Percentiles rank a stretch among this genome's conserved stretches.
These are phyloP conservation scores for Limnephilus rhombicus DNA, from an alignment of 2,888 invertebrate species.

Conservation along the genomic window DNA sequence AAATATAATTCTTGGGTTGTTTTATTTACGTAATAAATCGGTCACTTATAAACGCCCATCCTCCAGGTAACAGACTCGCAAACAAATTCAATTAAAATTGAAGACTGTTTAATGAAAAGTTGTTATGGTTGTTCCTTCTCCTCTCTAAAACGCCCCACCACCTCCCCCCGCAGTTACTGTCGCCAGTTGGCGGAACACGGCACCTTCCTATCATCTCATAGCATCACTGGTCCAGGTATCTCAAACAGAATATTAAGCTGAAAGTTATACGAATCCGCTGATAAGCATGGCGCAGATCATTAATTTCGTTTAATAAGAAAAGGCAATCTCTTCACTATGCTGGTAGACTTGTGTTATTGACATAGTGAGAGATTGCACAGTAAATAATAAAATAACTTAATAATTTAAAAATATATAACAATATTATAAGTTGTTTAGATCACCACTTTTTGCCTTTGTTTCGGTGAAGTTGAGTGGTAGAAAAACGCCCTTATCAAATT, in stretches of 20 bases:
- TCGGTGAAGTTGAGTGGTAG: no score
- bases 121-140: conserved; percentile 65
- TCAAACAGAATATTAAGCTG: conserved; percentile 28
- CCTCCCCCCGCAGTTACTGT: conserved; percentile 68
- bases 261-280: neutral
- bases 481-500: no score
- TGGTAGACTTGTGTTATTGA: neutral
- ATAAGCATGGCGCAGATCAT: neutral
- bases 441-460: no score
- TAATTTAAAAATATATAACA: neutral
- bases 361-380: neutral
- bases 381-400: neutral
- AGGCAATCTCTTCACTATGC: neutral
- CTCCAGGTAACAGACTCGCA: conserved; percentile 53
- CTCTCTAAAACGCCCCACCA: conserved; percentile 62
- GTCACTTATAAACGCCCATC: conserved; percentile 32
- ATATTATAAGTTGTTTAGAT: neutral
- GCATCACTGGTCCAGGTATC: conserved; percentile 32
- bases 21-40: conserved; percentile 15
- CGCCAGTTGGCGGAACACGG: conserved; percentile 68
- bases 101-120: conserved; percentile 64
- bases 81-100: conserved; percentile 64
- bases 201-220: neutral
- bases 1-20: neutral
- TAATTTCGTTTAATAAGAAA: neutral